These are phyloP conservation scores for Beaufortia kweichowensis DNA, from an alignment of 2,113 vertebrate genomes.

Conservation along the genomic window DNA sequence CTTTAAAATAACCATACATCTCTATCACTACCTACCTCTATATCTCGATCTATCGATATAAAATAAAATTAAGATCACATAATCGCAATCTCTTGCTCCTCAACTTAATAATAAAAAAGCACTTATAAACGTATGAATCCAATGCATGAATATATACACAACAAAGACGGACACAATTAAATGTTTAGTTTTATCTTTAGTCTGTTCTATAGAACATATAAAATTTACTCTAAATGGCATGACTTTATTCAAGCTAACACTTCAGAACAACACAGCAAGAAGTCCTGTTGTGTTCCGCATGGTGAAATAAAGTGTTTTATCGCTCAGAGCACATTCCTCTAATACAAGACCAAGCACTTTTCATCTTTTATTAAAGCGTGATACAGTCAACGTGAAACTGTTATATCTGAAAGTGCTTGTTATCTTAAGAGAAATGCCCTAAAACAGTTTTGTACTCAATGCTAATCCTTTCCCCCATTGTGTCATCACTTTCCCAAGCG, in stretches of 20 bases:
- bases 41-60: too few relatives aligned
- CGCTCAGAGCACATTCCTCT: too few relatives aligned
- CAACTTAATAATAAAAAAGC: too few relatives aligned
- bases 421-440: neutral
- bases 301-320: neutral
- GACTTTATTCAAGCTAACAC: neutral
- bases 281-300: neutral
- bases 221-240: neutral
- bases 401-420: slow-evolving; percentile 7
- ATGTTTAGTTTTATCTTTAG: neutral
- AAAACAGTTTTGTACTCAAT: neutral
- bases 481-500: neutral
- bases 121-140: too few relatives aligned
- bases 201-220: neutral
- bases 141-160: too few relatives aligned
- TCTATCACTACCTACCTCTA: too few relatives aligned
- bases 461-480: slow-evolving; percentile 4
- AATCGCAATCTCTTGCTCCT: too few relatives aligned
- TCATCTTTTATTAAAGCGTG: slow-evolving; percentile 14
- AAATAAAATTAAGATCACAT: too few relatives aligned
- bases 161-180: neutral
- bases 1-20: too few relatives aligned
- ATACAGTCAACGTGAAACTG: neutral
- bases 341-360: neutral
- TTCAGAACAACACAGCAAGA: neutral